phyloP scores from a whole-genome alignment of 2,888 invertebrate species.

The Eupithecia inturbata region DNA sequence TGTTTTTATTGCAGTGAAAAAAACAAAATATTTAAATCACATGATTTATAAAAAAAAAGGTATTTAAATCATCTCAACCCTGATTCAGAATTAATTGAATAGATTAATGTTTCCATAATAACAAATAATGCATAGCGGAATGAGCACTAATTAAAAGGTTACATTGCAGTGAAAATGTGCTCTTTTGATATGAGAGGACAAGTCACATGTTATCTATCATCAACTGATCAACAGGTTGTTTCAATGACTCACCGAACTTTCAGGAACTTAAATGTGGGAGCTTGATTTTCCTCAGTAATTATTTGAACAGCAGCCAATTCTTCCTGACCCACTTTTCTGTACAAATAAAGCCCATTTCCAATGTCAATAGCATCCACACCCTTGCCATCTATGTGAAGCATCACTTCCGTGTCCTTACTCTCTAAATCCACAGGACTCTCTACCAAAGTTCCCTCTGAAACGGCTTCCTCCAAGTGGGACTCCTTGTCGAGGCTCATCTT shows the following conservation, averaged over 20 bases:
- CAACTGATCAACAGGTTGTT: conserved; percentile 18
- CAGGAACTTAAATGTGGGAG: conserved; percentile 75
- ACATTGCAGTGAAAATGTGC: neutral
- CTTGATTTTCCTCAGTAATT: conserved; percentile 65
- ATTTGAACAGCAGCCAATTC: conserved; percentile 79
- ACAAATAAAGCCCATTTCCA: conserved; percentile 78
- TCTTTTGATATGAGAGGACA: neutral
- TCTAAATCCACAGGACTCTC: conserved; percentile 58
- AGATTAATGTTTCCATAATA: too few relatives aligned
- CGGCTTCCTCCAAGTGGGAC: conserved; percentile 15
- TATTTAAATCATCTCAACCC: too few relatives aligned
- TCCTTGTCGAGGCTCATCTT: conserved; percentile 51
- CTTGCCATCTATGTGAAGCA: conserved; percentile 78
- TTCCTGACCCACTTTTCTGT: conserved; percentile 72
- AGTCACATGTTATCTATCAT: neutral
- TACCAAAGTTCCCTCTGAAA: conserved; percentile 51
- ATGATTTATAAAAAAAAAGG: too few relatives aligned
- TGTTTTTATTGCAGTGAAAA: too few relatives aligned
- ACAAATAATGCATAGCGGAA: too few relatives aligned
- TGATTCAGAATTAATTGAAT: too few relatives aligned
- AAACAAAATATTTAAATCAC: too few relatives aligned
- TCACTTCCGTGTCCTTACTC: conserved; percentile 75
- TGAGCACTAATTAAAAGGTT: neutral
- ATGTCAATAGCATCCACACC: conserved; percentile 80
- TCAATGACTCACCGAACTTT: conserved; percentile 76